Conservation (phyloP, 64 coral and sea anemone genomes). For the Actinia equina region DNA sequence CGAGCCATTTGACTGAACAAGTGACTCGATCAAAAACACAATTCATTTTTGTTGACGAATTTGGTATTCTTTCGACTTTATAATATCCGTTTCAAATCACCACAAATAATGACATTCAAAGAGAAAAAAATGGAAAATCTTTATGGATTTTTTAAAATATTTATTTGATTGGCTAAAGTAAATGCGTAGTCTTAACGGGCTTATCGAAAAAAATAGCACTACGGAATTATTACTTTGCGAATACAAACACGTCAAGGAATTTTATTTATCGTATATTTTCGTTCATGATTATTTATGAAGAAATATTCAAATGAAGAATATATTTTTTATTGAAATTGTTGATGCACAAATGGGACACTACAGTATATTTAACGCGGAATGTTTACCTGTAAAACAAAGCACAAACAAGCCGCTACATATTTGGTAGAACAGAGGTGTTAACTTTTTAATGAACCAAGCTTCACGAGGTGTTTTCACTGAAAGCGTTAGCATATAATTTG, state of each 20-base stretch:
- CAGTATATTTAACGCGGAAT: neutral
- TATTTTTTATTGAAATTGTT: slow-evolving; percentile 14
- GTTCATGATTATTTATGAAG: slow-evolving; percentile 30
- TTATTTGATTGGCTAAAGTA: neutral
- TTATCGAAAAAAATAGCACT: neutral
- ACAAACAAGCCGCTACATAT: neutral
- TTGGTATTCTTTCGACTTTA: slow-evolving; percentile 20
- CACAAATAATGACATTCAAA: slow-evolving; percentile 8
- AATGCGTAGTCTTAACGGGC: neutral
- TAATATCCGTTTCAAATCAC: neutral
- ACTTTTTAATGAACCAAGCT: slow-evolving; percentile 18
- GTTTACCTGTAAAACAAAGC: neutral
- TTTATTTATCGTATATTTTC: slow-evolving; percentile 21
- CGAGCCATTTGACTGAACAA: neutral
- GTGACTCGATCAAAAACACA: neutral
- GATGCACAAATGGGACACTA: neutral
- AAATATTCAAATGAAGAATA: slow-evolving; percentile 14
- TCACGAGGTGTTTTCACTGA: neutral
- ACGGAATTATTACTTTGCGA: neutral
- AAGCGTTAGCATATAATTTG: neutral
- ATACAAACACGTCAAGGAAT: neutral
- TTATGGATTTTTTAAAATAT: slow-evolving; percentile 17
- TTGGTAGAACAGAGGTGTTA: neutral
- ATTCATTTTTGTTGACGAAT: neutral
- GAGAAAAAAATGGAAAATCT: neutral